Conservation (phyloP, 2,113 vertebrate genomes). For the Trematocara nigrifrons region DNA sequence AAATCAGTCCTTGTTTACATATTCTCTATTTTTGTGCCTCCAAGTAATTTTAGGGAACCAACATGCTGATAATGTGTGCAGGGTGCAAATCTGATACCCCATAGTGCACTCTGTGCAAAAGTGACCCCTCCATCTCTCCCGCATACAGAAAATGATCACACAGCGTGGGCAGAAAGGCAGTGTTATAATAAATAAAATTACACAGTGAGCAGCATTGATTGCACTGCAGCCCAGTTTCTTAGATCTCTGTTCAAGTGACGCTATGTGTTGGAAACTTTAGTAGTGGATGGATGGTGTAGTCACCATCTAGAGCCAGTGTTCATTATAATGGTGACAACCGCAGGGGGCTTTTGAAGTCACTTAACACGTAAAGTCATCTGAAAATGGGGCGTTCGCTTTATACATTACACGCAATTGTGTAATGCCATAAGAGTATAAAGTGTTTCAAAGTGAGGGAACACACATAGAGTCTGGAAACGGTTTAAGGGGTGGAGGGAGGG, state of each 20-base stretch:
- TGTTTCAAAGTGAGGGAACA: constrained; percentile 34
- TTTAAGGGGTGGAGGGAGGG: constrained; percentile 21
- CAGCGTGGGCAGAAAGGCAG: neutral
- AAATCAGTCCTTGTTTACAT: constrained; percentile 50
- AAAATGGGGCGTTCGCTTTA: constrained; percentile 34
- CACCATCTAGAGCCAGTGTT: neutral
- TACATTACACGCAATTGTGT: constrained; percentile 44
- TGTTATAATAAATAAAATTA: neutral
- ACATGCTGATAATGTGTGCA: constrained; percentile 47
- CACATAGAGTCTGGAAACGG: constrained; percentile 51
- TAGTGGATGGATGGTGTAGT: neutral
- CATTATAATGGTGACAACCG: constrained; percentile 33
- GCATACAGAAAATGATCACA: neutral
- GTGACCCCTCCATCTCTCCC: neutral
- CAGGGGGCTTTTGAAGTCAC: constrained; percentile 36
- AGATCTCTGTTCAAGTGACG: constrained; percentile 3
- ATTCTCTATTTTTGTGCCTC: constrained; percentile 55
- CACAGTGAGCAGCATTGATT: constrained; percentile 2
- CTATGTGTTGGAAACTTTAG: neutral
- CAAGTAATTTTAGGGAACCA: constrained; percentile 56
- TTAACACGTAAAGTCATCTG: constrained; percentile 42
- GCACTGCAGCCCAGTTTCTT: neutral
- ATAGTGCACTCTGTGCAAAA: neutral
- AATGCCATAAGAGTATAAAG: constrained; percentile 31
- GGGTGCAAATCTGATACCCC: constrained; percentile 43